Base-by-base conservation (phyloP, 2,797 vertebrate species). In the Luscinia luscinia region DNA sequence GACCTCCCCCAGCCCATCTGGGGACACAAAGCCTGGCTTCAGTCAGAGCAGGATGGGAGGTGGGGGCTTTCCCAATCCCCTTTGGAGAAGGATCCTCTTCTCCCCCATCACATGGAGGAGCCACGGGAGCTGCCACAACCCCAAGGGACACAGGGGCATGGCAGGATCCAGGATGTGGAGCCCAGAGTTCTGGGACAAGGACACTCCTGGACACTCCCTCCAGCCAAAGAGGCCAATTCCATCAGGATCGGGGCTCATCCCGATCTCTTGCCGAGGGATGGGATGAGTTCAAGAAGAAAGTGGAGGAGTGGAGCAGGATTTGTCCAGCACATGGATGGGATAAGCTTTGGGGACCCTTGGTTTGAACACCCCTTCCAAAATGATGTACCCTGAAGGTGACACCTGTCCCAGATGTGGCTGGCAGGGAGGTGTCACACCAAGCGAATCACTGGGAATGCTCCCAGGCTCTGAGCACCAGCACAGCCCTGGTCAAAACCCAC, bases 391-490 rank as follows among this genome's bases (percentile, higher is more conserved):
- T 3, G 4, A 34, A 30, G 40, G 69, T 57, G 32, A 2, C 28
- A 11, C 9, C 20, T 34, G 2, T 17, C 54, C 41, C 41, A 34
- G 32, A 6, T 0, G 0, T 64, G 24, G 46, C 54, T 28, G 75
- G 45, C 2, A 5, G 66, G 9, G 34, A 27, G 15, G 24, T 1
- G 9, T 46, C 34, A 15, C 48, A 12, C 23, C 11, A 1, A 32
- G 17, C 38, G 48, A 55, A 24, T 48, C 2, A 0, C 4, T 0
- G 0, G 61, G 52, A 83, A 36, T 0, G 17, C 12, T 66, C 32
- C 30, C 0, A 0, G 15, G 10, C 68, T 57, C 45, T 0, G 0
- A 49, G 40, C 77, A 51, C 20, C 76, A 45, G n/a, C 57, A 20
- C 41, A 22, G 27, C 49, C 57, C 75, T 10, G 0, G 0, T 40